Conservation (phyloP, 1,140 invertebrate species). For the Hestina assimilis region DNA sequence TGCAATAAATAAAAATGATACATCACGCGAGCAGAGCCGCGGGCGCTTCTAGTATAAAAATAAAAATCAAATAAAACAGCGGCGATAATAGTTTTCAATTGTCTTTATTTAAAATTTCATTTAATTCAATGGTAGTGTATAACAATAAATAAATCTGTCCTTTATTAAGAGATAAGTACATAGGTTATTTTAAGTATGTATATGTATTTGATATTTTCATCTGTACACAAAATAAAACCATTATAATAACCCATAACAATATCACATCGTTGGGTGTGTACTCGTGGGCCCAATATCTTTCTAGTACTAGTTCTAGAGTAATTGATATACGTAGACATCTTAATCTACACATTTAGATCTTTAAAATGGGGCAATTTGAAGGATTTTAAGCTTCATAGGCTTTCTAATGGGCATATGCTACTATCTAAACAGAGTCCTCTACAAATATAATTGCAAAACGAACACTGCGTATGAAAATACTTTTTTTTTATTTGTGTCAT, state of each 20-base stretch:
- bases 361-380: conserved; percentile 16
- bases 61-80: conserved; percentile 23
- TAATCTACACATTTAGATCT: conserved; percentile 15
- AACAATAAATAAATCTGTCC: conserved; percentile 75
- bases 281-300: conserved; percentile 62
- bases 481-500: not conserved
- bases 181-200: conserved; percentile 47
- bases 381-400: conserved; percentile 11
- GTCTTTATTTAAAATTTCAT: conserved; percentile 75
- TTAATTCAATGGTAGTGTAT: conserved; percentile 66
- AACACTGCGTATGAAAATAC: not conserved
- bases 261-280: conserved; percentile 72
- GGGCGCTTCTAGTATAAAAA: not conserved
- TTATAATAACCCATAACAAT: conserved; percentile 66
- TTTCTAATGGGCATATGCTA: conserved; percentile 16
- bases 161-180: conserved; percentile 67
- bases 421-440: not conserved
- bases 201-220: conserved; percentile 61
- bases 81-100: conserved; percentile 36
- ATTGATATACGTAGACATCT: conserved; percentile 25
- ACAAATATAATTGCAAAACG: not conserved
- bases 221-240: conserved; percentile 74
- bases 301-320: conserved; percentile 32
- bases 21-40: too few species aligned
- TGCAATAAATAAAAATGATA: too few species aligned